Conservation (phyloP, 2,888 invertebrate species). For the Parnassius apollo region DNA sequence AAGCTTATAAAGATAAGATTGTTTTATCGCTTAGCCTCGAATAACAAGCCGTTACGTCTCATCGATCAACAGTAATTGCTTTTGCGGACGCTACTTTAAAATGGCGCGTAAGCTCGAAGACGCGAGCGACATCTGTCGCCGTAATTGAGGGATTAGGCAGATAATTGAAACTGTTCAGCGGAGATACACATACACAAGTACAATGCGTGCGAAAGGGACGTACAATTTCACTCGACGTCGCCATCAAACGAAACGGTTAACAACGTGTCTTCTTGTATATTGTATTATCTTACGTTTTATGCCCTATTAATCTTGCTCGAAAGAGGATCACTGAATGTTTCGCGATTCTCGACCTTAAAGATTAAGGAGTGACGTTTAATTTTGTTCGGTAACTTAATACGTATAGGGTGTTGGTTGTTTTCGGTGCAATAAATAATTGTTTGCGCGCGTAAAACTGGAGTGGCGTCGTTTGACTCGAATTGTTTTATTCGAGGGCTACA, state of each 20-base stretch:
- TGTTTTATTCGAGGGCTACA: conserved; percentile 53
- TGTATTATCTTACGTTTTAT: conserved; percentile 81
- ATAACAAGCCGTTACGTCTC: conserved; percentile 46
- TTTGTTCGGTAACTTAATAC: conserved; percentile 36
- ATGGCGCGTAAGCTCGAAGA: conserved; percentile 78
- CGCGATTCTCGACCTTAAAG: conserved; percentile 46
- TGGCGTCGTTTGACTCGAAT: conserved; percentile 50
- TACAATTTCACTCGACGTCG: conserved; percentile 53
- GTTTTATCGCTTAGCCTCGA: conserved; percentile 34
- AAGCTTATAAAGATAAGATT: conserved; percentile 17
- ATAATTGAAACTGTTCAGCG: conserved; percentile 83
- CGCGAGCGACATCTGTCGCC: conserved; percentile 82
- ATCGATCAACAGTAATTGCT: conserved; percentile 69
- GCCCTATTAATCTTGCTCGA: conserved; percentile 79
- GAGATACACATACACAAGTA: conserved; percentile 46
- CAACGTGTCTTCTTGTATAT: conserved; percentile 85
- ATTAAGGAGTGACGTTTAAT: conserved; percentile 41
- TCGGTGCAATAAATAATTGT: conserved; percentile 78
- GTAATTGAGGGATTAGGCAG: conserved; percentile 85
- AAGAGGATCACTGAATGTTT: conserved; percentile 44
- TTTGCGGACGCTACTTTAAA: conserved; percentile 77
- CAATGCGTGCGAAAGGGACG: conserved; percentile 54
- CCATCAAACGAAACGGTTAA: conserved; percentile 79
- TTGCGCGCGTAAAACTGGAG: conserved; percentile 76
- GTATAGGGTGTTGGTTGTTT: conserved; percentile 59